Evolutionary conservation across 2,797 vertebrate genomes (phyloP), one percentile per base, ranked within the genome.

Genomic region (Bryconaethiops microstoma): DNA sequence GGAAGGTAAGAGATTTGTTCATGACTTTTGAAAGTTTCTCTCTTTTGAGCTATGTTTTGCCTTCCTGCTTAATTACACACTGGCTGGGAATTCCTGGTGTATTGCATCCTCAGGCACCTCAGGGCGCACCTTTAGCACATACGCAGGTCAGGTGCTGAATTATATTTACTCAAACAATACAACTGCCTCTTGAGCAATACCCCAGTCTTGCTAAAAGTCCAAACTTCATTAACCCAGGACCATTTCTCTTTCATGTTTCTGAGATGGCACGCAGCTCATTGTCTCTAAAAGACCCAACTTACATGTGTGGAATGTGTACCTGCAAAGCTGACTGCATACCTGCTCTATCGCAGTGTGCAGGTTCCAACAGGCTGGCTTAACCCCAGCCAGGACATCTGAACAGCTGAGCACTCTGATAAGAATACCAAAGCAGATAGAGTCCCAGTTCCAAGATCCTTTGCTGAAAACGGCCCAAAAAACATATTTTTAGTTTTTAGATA

Each of bases 261-360:
- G 1, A 1, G 8, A 17, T 64, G 62, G 14, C 25, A 39, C 14
- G 6, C 16, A 8, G 23, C 39, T 23, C 72, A 21, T 60, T 57
- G 74, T 75, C 40, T 69, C 13, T 12, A 10, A 40, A 64, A 23
- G 48, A 76, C 69, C 4, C 5, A 25, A 1, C 65, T 57, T 82
- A 67, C 76, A 68, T 60, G 40, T 71, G 73, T 45, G 57, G 63
- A 52, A 57, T 42, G 63, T 54, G 52, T 82, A 75, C 74, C 69
- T 80, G 77, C 64, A 19, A 69, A 60, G 16, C 40, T 42, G 13
- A 9, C 23, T 35, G 65, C 82, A 86, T 86, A 84, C 80, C 80
- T 80, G 79, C 50, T 64, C 52, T 80, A 80, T 84, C 74, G 6
- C 80, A 39, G 55, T 19, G 4, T 45, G 55, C 82, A 84, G 57